phyloP scores from a whole-genome alignment of 2,113 vertebrate genomes.

The Sterna hirundo region DNA sequence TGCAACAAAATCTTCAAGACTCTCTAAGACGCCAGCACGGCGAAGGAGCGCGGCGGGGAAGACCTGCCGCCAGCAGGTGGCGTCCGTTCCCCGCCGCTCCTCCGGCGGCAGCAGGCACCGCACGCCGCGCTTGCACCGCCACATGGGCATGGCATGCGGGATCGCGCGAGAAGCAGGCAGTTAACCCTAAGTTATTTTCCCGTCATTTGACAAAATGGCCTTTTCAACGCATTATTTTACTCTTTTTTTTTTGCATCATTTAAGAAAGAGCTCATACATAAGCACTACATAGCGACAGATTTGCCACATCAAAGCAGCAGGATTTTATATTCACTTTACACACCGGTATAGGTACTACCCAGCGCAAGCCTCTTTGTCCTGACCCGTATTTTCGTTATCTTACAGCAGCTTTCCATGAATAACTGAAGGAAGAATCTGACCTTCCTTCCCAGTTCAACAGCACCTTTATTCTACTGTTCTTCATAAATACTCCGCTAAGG shows the following conservation, averaged over 20 bases:
- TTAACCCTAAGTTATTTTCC: neutral
- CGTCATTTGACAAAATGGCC: neutral
- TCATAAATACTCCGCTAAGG: neutral
- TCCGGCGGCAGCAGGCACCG: neutral
- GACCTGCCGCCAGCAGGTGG: conserved; percentile 75
- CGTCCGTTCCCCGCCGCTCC: conserved; percentile 50
- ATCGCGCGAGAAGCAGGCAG: neutral
- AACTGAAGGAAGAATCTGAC: neutral
- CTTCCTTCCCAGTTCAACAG: neutral
- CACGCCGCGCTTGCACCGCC: neutral
- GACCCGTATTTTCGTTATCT: neutral
- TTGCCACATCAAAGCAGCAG: neutral
- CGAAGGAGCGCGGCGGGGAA: neutral
- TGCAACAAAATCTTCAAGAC: neutral
- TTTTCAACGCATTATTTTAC: neutral
- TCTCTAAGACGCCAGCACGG: neutral
- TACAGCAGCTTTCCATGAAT: neutral
- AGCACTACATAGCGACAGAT: neutral
- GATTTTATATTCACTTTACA: neutral
- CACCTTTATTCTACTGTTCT: neutral
- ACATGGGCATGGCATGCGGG: neutral
- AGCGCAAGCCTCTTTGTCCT: neutral
- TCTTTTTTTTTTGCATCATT: neutral
- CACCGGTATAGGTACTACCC: neutral
- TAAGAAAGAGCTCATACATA: neutral